Evolutionary conservation across 2,888 invertebrate species (phyloP).

Genomic region (Meganola albula): DNA sequence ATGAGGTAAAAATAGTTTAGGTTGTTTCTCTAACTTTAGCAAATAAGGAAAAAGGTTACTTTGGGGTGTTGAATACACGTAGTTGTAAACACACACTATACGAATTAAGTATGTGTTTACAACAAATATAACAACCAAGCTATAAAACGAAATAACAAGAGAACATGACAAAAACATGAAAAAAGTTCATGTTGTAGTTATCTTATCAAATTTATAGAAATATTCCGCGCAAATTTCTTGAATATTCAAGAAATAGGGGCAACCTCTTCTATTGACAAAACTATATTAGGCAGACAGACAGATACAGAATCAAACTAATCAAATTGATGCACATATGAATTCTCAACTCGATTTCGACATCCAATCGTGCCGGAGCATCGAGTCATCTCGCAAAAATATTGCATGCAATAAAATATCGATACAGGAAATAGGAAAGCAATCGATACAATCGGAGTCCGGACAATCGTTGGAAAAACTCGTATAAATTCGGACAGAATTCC

Average conservation of each 20-base stretch:
- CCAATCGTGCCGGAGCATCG: constrained; percentile 44
- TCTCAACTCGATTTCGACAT: constrained; percentile 43
- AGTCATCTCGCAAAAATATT: constrained; percentile 62
- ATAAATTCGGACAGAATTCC: constrained; percentile 32
- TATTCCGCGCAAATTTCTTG: too few species aligned
- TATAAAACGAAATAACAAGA: too few species aligned
- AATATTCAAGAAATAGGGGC: too few species aligned
- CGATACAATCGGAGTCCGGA: constrained; percentile 42
- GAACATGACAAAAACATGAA: too few species aligned
- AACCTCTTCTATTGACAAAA: too few species aligned
- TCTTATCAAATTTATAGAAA: too few species aligned
- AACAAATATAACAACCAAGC: too few species aligned
- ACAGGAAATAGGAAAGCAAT: constrained; percentile 62
- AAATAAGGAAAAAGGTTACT: constrained; percentile 27
- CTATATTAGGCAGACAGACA: too few species aligned
- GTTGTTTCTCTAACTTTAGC: constrained; percentile 28
- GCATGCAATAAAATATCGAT: constrained; percentile 69
- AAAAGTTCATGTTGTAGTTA: too few species aligned
- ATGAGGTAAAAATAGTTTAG: constrained; percentile 37
- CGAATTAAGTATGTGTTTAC: too few species aligned
- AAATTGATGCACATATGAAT: constrained; percentile 49
- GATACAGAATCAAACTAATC: constrained; percentile 47
- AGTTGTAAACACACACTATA: too few species aligned
- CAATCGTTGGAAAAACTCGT: constrained; percentile 43
- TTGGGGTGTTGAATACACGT: too few species aligned